Conservation (phyloP, 2,888 invertebrate genomes). For the Dicranocentrus wangi region DNA sequence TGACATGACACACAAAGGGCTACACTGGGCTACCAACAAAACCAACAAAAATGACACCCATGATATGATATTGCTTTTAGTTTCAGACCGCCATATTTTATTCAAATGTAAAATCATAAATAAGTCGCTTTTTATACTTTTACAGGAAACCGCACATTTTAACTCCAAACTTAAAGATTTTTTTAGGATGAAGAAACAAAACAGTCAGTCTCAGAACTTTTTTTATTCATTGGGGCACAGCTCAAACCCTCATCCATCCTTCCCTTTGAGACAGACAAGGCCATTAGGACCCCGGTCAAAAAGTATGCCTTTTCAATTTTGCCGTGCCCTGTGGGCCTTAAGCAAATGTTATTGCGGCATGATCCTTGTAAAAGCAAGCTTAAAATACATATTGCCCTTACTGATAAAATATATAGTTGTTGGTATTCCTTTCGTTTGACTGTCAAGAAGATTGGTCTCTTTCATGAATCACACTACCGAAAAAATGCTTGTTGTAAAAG, state of each 20-base stretch:
- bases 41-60: no score
- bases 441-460: background rate
- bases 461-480: background rate
- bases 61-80: no score
- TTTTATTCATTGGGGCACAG: conserved; percentile 7
- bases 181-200: background rate
- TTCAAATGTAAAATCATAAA: background rate
- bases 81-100: no score
- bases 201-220: background rate
- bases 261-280: conserved; percentile 20
- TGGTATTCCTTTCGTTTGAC: background rate
- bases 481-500: background rate
- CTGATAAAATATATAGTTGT: no score
- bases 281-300: conserved; percentile 24
- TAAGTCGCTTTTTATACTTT: background rate
- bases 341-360: conserved; percentile 26
- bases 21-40: no score
- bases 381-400: background rate
- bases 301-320: conserved; percentile 6
- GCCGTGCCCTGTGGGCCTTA: conserved; percentile 28
- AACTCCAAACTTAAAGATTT: background rate
- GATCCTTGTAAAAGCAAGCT: conserved; percentile 14
- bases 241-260: background rate
- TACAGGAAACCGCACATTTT: background rate
- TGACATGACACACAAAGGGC: no score